These are phyloP conservation scores for Stylophora pistillata DNA, from an alignment of 64 coral and sea anemone genomes.

Conservation along the genomic window DNA sequence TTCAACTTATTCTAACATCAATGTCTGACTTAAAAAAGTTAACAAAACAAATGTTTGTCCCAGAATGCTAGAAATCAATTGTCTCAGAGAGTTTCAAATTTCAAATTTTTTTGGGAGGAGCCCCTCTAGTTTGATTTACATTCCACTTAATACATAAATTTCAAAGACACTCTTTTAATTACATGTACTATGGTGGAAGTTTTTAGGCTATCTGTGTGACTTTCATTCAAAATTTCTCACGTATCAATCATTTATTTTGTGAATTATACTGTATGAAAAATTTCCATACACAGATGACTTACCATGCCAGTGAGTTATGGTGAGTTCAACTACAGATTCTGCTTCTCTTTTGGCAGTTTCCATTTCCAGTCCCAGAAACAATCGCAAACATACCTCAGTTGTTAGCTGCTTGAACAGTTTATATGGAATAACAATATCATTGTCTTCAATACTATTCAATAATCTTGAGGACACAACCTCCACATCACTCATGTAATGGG, in stretches of 20 bases:
- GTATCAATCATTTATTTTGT: background rate
- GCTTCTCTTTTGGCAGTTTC: slow-evolving; percentile 75
- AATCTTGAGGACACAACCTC: slow-evolving; percentile 68
- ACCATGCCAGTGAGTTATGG: slow-evolving; percentile 97
- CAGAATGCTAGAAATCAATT: too few relatives aligned
- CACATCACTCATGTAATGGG: slow-evolving; percentile 70
- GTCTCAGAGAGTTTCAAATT: too few relatives aligned
- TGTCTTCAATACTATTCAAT: slow-evolving; percentile 57
- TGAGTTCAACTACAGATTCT: slow-evolving; percentile 75
- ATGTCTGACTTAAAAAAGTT: too few relatives aligned
- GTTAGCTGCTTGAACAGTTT: slow-evolving; percentile 77
- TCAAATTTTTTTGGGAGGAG: too few relatives aligned
- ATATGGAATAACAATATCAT: slow-evolving; percentile 60
- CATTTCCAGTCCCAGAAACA: slow-evolving; percentile 93
- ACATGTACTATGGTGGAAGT: too few relatives aligned
- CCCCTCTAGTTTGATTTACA: too few relatives aligned
- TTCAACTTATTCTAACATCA: too few relatives aligned
- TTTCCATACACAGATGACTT: background rate
- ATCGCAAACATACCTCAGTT: slow-evolving; percentile 79
- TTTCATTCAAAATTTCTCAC: background rate
- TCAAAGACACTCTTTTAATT: too few relatives aligned
- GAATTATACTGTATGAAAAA: background rate
- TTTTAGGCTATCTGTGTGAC: too few relatives aligned
- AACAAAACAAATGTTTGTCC: too few relatives aligned
- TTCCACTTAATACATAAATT: too few relatives aligned